Evolutionary conservation across 2,113 vertebrate species (phyloP).

Genomic region (Taxidea taxus): DNA sequence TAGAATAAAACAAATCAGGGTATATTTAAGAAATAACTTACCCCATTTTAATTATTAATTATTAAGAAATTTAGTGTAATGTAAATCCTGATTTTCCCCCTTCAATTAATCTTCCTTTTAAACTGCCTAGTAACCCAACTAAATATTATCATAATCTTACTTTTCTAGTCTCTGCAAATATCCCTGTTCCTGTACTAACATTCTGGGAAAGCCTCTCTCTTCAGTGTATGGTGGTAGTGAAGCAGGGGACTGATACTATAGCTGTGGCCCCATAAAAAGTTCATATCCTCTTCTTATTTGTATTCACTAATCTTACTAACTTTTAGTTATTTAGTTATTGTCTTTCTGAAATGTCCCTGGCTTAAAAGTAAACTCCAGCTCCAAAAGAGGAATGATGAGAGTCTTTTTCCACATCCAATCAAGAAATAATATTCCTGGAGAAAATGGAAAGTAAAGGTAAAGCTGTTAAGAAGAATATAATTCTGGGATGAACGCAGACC

Average conservation of each 20-base stretch:
- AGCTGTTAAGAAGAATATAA: background rate
- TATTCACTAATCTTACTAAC: background rate
- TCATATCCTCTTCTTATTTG: background rate
- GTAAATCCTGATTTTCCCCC: background rate
- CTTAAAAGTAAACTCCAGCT: background rate
- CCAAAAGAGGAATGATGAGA: background rate
- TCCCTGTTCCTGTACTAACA: background rate
- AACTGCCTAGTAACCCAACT: background rate
- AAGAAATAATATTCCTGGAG: background rate
- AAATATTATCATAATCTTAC: background rate
- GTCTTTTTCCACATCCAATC: background rate
- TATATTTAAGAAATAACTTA: background rate
- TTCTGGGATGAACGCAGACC: background rate
- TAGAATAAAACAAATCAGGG: background rate
- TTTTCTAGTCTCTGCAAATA: background rate
- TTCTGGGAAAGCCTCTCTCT: background rate
- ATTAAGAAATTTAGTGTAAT: background rate
- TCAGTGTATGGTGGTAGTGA: background rate
- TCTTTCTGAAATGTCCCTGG: background rate
- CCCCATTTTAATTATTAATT: background rate
- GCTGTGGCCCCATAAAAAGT: background rate
- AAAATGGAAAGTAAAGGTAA: background rate
- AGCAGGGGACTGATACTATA: background rate
- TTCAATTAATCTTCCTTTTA: background rate
- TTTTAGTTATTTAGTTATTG: background rate